Base-by-base conservation (phyloP, 1,140 invertebrate species). In the Chrysoperla carnea region DNA sequence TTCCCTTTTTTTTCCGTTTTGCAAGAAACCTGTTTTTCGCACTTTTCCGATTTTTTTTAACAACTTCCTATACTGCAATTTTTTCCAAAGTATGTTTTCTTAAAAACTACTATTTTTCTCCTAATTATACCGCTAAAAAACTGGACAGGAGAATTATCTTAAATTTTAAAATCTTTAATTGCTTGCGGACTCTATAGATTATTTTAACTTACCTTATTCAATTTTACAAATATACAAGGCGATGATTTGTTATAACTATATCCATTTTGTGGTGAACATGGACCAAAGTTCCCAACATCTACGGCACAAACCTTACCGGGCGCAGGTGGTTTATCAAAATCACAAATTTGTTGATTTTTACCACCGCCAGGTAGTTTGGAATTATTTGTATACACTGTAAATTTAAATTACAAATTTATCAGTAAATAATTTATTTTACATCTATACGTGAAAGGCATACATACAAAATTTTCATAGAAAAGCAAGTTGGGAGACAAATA, bases 221-320 rank as follows among this genome's bases (percentile, higher is more conserved):
- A 63, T 62, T 91, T 92, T 40, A 91, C 69, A 54, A 89, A 80
- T 48, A 92, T 62, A 60, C 87, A 92, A 1, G 87, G 87, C 7
- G 75, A 72, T 8, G 73, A 76, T 13, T 68, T 60, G 13, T 66
- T 62, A 54, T 76, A 93, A 1, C 85, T 83, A 52, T 81, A 92
- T 28, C 61, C 51, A 29, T 74, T 66, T 17, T 62, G 59, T 15
- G 61, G 58, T 2, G 73, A 70, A 53, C 88, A 93, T 14, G 67
- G 61, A 1, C 72, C 77, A 52, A 77, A 76, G 4, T 68, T 57
- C 0, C 64, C 59, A 1, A 78, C 54, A 50, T 81, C 64, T 36
- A 89, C 77, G 4, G 68, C 61, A 49, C 87, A 91, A 0, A 83
- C 78, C 48, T 84, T 71, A 17, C 66, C 69, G 2, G 63, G 46